Percentiles rank a stretch among this genome's conserved stretches.
These are phyloP conservation scores for Spea bombifrons DNA, from an alignment of 2,113 vertebrate genomes.

Conservation along the genomic window DNA sequence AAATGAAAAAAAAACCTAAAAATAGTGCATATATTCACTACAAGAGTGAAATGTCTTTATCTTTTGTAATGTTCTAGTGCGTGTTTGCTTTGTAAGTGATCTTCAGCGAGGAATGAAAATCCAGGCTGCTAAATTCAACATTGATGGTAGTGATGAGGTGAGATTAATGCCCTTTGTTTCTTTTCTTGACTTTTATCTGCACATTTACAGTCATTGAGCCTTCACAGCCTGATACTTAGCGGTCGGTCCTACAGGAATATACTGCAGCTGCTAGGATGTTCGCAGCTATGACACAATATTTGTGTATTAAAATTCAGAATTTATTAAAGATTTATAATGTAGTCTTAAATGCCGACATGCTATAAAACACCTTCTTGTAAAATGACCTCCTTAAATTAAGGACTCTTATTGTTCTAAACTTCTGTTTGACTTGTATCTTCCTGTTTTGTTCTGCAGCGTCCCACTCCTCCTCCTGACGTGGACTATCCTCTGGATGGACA, in stretches of 20 bases:
- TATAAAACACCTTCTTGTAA: too few species aligned
- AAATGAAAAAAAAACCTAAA: too few species aligned
- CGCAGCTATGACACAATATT: too few species aligned
- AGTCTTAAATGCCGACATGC: not conserved
- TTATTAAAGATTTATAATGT: not conserved
- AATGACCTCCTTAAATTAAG: too few species aligned
- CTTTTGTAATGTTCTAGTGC: conserved; percentile 66
- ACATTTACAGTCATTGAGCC: too few species aligned
- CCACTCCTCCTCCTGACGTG: conserved; percentile 83
- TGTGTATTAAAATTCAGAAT: too few species aligned
- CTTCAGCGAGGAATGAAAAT: conserved; percentile 90
- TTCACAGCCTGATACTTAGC: too few species aligned
- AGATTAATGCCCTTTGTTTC: conserved; percentile 39
- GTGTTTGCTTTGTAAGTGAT: conserved; percentile 94
- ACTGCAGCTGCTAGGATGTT: too few species aligned
- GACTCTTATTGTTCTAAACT: too few species aligned
- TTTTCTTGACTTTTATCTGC: not conserved
- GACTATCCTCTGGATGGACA: conserved; percentile 92
- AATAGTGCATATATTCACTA: too few species aligned
- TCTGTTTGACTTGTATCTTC: not conserved
- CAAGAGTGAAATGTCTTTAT: not conserved
- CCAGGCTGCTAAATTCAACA: conserved; percentile 92
- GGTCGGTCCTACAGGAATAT: too few species aligned
- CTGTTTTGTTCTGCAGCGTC: conserved; percentile 69
- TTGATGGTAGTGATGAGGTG: conserved; percentile 86